phyloP scores from a whole-genome alignment of 2,888 invertebrate genomes.

The Cybosia mesomella region DNA sequence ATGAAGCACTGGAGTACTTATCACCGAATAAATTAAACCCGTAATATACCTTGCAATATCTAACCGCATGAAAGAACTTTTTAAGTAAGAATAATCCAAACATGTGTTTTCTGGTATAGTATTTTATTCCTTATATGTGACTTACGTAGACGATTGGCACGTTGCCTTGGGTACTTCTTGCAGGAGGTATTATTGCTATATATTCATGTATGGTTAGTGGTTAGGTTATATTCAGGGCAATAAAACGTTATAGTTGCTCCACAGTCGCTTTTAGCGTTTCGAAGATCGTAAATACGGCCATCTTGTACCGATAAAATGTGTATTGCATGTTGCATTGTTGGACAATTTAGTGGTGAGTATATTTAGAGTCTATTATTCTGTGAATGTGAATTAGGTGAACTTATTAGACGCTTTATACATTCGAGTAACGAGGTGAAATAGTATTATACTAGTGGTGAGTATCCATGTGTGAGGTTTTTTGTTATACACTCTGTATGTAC shows the following conservation, averaged over 20 bases:
- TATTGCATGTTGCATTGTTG: constrained; percentile 59
- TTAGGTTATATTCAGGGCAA: constrained; percentile 72
- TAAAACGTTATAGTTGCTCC: constrained; percentile 79
- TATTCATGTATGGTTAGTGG: constrained; percentile 72
- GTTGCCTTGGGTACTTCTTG: constrained; percentile 70
- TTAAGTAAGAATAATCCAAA: constrained; percentile 20
- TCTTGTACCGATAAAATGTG: constrained; percentile 69
- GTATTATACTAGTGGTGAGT: neutral
- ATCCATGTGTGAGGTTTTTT: neutral
- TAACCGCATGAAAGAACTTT: neutral
- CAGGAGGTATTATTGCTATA: constrained; percentile 67
- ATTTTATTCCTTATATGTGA: constrained; percentile 33
- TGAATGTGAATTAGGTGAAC: constrained; percentile 6
- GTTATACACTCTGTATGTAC: too few species aligned
- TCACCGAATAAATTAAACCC: neutral
- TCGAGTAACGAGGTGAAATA: neutral
- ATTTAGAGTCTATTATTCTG: constrained; percentile 30
- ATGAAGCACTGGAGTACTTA: neutral
- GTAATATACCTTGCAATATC: neutral
- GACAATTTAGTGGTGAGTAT: constrained; percentile 43
- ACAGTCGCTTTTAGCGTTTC: constrained; percentile 71
- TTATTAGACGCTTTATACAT: neutral
- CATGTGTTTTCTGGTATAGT: neutral
- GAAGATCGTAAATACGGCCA: constrained; percentile 72
- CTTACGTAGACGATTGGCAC: constrained; percentile 69